A percentile compares a stretch with the other conserved stretches of the same genome.
Conservation (phyloP, 2,888 invertebrate genomes). For the Sialis lutaria region DNA sequence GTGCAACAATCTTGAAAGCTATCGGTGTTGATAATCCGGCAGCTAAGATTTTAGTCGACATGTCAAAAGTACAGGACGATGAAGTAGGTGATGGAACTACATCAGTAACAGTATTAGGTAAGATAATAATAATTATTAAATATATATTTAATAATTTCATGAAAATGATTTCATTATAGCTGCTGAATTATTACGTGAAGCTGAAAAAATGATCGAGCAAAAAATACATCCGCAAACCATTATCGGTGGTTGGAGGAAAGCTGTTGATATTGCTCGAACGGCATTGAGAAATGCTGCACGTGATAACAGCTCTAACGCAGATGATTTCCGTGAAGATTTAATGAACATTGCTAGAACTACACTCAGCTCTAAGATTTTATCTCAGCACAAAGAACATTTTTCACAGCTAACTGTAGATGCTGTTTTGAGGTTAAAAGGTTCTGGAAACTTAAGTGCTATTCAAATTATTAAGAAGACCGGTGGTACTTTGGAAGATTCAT, state of each 20-base stretch:
- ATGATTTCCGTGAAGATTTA: constrained; percentile 69
- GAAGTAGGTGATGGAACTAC: constrained; percentile 99
- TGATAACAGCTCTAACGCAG: constrained; percentile 67
- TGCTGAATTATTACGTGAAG: constrained; percentile 85
- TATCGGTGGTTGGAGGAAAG: constrained; percentile 86
- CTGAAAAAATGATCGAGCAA: constrained; percentile 81
- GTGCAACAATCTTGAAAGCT: constrained; percentile 92
- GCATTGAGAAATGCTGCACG: constrained; percentile 63
- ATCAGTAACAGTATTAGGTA: constrained; percentile 83
- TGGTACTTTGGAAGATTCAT: constrained; percentile 84
- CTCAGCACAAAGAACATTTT: constrained; percentile 95
- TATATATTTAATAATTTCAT: constrained; percentile 2
- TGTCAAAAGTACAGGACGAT: constrained; percentile 96
- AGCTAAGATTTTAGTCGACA: constrained; percentile 96
- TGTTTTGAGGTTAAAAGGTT: constrained; percentile 84
- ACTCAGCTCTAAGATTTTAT: constrained; percentile 91
- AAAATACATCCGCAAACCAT: constrained; percentile 98
- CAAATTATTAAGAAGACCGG: constrained; percentile 97
- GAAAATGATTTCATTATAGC: constrained; percentile 32
- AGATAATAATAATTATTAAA: constrained; percentile 9
- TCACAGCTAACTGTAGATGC: constrained; percentile 91
- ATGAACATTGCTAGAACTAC: constrained; percentile 96
- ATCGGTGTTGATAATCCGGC: constrained; percentile 98
- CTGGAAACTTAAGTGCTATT: constrained; percentile 87
- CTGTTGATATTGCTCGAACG: constrained; percentile 65